Evolutionary conservation across 2,797 vertebrate genomes (phyloP), one percentile per base, ranked within the genome.

Genomic region (Podarcis lilfordi): DNA sequence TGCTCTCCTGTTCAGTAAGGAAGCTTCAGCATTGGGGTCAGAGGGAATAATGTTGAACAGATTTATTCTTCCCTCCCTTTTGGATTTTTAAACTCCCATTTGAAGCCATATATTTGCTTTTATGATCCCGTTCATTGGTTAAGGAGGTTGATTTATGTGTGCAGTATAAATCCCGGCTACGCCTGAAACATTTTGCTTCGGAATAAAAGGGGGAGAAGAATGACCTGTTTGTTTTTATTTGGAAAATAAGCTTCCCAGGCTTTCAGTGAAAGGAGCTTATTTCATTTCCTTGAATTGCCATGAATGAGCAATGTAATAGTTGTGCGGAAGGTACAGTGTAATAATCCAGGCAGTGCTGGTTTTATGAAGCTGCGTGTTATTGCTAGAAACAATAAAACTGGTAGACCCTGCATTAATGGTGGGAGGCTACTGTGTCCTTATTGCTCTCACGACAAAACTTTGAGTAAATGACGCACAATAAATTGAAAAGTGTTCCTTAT

Each of bases 371-470:
- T 85, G 93, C 35, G 92, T 95, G 87, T 92, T 96, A 86, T 82
- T 88, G 89, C 61, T 90, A 89, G 94, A 95, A 94, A 91, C 89
- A 93, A 92, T 93, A 91, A 92, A 96, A 79, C 50, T 87, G 92
- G 68, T 86, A 92, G 84, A 89, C 85, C 82, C 71, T 93, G 43
- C 88, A 71, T 68, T 94, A 96, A 82, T 7, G 1, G 9, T 88
- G 87, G 80, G 21, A 79, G 0, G 6, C 23, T 91, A 23, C 3
- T 85, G 13, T 87, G 89, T 92, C 93, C 89, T 93, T 94, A 59
- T 91, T 95, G 93, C 89, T 27, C 79, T 90, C 66, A 75, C 93
- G 83, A 92, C 92, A 94, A 85, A 91, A 90, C 76, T 81, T 92
- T 89, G 82, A 91, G 45, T 69, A 45, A 69, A 86, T 86, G 89